These are phyloP conservation scores for Drosophila algonquin DNA, from an alignment of 2,888 invertebrate species.

Conservation along the genomic window DNA sequence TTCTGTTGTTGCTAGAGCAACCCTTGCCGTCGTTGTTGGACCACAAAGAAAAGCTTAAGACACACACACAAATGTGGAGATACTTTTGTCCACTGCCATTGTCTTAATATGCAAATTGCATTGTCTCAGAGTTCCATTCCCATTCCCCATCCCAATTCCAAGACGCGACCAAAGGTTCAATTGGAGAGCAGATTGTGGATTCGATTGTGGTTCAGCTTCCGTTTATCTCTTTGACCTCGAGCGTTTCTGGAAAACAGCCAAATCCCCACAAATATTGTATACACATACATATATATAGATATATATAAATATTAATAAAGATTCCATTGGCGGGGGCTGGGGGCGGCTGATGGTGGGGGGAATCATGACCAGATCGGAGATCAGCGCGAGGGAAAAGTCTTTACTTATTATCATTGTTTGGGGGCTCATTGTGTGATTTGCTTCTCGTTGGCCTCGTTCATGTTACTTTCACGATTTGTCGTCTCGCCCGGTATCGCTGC, in stretches of 20 bases:
- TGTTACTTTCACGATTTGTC: slow-evolving; percentile 69
- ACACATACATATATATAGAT: neutral
- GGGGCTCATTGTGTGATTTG: slow-evolving; percentile 58
- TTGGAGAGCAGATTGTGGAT: slow-evolving; percentile 47
- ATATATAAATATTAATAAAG: slow-evolving; percentile 66
- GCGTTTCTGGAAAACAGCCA: slow-evolving; percentile 43
- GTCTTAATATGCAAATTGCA: slow-evolving; percentile 78
- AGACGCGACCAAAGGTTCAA: slow-evolving; percentile 55
- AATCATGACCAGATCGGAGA: slow-evolving; percentile 65
- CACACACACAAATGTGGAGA: slow-evolving; percentile 19
- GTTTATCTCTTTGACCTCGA: slow-evolving; percentile 69
- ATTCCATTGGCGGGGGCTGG: slow-evolving; percentile 32
- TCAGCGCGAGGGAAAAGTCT: slow-evolving; percentile 45
- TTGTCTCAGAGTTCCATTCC: slow-evolving; percentile 42
- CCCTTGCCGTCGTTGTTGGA: neutral
- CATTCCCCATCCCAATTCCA: neutral
- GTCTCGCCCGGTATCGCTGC: slow-evolving; percentile 12
- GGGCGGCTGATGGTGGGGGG: slow-evolving; percentile 3
- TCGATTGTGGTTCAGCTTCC: slow-evolving; percentile 46
- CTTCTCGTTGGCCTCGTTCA: slow-evolving; percentile 40
- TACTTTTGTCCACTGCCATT: slow-evolving; percentile 52
- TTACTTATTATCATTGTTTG: slow-evolving; percentile 50
- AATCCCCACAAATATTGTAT: slow-evolving; percentile 23
- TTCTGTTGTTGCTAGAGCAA: neutral
- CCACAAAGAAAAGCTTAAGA: slow-evolving; percentile 5